Evolutionary conservation across 23 tunicate genomes (phyloP), one percentile per base, ranked within the genome.

Genomic region (Ciona savignyi): DNA sequence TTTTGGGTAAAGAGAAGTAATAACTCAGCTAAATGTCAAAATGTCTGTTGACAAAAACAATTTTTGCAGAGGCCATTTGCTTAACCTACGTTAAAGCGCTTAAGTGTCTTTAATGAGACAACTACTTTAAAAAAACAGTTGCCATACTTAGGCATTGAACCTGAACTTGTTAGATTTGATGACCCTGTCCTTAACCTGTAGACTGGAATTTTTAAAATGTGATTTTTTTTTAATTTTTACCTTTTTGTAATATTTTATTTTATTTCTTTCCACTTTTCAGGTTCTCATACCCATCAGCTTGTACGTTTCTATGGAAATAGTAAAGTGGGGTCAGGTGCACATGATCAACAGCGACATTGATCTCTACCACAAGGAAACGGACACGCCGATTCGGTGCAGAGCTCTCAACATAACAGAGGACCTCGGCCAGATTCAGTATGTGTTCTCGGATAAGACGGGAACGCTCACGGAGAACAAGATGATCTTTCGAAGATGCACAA

Each of bases 361-460:
- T 27, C 78, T 95, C 61, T 95, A 88, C 69, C 88, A 90, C 49
- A 86, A 80, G 61, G 93, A 88, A 49, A 69, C 81, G 2, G 87
- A 95, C 75, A 83, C 96, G 27, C 86, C 92, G 20, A 81, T 95
- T 62, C 70, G 32, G 67, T 95, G 99, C 65, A 72, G 96, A 20
- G 92, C 99, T 1, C 67, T 95, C 33, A 95, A 95, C 77, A 95
- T 95, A 56, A 73, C 99, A 4, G 99, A 95, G 67, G 99, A 95
- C 62, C 85, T 95, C 42, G 99, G 99, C 23, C 95, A 95, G 48
- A 93, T 95, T 35, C 82, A 95, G 73, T 90, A 84, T 74, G 78
- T 95, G 27, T 95, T 95, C 79, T 88, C 92, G 4, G 99, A 95
- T 72, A 95, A 95, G 72, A 95, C 99, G 0, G 99, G 99, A 33